phyloP scores from a whole-genome alignment of 2,797 vertebrate species.

The Pangasius krempfi region DNA sequence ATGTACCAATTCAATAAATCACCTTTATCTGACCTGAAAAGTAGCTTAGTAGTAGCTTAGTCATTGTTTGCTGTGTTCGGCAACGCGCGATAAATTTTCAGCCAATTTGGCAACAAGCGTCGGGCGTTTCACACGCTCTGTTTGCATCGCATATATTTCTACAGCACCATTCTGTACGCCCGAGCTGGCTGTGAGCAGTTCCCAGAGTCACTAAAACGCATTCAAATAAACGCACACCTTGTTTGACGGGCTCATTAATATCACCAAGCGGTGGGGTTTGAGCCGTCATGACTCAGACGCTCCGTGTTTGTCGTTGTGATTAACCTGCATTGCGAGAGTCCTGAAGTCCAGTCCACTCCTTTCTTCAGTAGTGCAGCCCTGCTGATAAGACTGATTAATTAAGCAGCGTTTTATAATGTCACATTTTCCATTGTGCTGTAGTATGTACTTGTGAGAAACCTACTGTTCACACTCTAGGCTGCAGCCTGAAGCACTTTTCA shows the following conservation, averaged over 20 bases:
- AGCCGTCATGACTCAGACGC: background rate
- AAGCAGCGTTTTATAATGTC: background rate
- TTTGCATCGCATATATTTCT: background rate
- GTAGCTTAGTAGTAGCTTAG: background rate
- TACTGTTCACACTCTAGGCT: background rate
- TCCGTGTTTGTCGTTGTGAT: background rate
- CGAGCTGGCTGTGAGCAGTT: background rate
- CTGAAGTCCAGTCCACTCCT: background rate
- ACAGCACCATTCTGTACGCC: background rate
- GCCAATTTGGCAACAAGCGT: background rate
- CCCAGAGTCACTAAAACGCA: background rate
- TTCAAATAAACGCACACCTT: background rate
- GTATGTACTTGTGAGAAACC: background rate
- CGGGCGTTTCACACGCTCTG: background rate
- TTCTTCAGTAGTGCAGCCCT: background rate
- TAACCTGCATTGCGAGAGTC: background rate
- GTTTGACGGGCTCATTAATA: background rate
- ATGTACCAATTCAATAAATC: too few species aligned
- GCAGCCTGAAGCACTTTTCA: background rate
- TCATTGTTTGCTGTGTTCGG: background rate
- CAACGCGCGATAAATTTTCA: background rate
- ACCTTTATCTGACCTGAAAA: background rate
- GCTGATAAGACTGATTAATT: background rate
- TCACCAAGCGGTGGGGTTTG: background rate
- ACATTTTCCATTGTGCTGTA: background rate